A percentile compares a stretch with the other conserved stretches of the same genome.
These are phyloP conservation scores for Corvus moneduloides DNA, from an alignment of 2,113 vertebrate species.

Conservation along the genomic window DNA sequence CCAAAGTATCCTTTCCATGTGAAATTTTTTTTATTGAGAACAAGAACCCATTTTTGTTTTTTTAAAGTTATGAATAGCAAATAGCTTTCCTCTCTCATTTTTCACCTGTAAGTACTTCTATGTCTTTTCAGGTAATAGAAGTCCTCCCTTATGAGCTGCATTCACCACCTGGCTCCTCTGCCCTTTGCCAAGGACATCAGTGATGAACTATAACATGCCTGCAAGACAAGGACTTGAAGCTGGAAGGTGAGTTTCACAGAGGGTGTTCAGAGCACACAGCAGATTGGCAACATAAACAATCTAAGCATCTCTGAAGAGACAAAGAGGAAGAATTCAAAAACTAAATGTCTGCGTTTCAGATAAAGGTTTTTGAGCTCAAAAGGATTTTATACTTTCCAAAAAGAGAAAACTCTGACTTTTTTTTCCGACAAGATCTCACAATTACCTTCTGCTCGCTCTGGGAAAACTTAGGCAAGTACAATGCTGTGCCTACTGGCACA, in stretches of 20 bases:
- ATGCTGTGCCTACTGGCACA: background rate
- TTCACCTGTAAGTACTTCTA: background rate
- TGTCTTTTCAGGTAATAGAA: background rate
- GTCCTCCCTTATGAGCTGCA: background rate
- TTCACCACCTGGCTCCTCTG: background rate
- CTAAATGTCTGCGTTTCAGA: background rate
- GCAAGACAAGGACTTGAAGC: background rate
- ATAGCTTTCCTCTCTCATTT: background rate
- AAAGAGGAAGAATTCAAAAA: background rate
- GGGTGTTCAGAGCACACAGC: background rate
- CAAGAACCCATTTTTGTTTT: background rate
- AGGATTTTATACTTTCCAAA: background rate
- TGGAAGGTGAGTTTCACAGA: background rate
- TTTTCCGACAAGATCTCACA: background rate
- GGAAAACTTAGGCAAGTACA: background rate
- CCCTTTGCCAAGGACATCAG: background rate
- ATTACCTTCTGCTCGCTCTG: background rate
- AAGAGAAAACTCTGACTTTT: background rate
- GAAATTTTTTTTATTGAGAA: background rate
- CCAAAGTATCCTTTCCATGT: background rate
- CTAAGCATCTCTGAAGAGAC: background rate
- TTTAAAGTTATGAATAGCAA: background rate
- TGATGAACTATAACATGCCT: background rate
- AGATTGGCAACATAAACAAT: background rate
- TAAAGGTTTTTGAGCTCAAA: background rate